phyloP scores from a whole-genome alignment of 1,140 invertebrate genomes.

The Stegodyphus dumicola region DNA sequence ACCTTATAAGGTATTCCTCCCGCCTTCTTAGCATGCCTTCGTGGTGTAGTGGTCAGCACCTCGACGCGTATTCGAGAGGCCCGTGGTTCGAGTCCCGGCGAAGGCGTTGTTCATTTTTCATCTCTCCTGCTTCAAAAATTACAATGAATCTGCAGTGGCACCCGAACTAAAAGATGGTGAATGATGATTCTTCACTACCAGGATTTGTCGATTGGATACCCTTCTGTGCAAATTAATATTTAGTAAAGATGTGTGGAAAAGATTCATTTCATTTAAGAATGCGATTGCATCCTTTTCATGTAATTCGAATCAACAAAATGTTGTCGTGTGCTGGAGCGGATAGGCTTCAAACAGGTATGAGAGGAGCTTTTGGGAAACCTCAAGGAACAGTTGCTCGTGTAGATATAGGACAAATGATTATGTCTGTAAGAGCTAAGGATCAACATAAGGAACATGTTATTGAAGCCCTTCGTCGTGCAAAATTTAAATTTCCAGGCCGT shows the following conservation, averaged over 20 bases:
- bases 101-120: too few species aligned
- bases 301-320: slow-evolving; percentile 99
- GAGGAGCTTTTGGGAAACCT: slow-evolving; percentile 99
- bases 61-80: too few species aligned
- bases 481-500: slow-evolving; percentile 99
- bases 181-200: too few species aligned
- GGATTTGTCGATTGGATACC: too few species aligned
- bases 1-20: too few species aligned
- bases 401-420: slow-evolving; percentile 96
- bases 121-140: too few species aligned
- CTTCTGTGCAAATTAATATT: slow-evolving; percentile 99
- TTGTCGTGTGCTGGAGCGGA: slow-evolving; percentile 99
- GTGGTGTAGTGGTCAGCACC: too few species aligned
- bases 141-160: too few species aligned
- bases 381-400: slow-evolving; percentile 98
- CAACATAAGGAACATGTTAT: slow-evolving; percentile 93
- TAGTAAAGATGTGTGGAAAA: slow-evolving; percentile 90
- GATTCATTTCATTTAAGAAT: slow-evolving; percentile 99
- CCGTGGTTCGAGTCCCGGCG: too few species aligned
- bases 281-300: slow-evolving; percentile 98
- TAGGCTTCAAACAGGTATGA: slow-evolving; percentile 99
- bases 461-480: slow-evolving; percentile 95
- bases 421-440: slow-evolving; percentile 96
- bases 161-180: too few species aligned
- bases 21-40: too few species aligned